Base-by-base conservation (phyloP, 2,888 invertebrate species). In the Eupithecia insigniata region DNA sequence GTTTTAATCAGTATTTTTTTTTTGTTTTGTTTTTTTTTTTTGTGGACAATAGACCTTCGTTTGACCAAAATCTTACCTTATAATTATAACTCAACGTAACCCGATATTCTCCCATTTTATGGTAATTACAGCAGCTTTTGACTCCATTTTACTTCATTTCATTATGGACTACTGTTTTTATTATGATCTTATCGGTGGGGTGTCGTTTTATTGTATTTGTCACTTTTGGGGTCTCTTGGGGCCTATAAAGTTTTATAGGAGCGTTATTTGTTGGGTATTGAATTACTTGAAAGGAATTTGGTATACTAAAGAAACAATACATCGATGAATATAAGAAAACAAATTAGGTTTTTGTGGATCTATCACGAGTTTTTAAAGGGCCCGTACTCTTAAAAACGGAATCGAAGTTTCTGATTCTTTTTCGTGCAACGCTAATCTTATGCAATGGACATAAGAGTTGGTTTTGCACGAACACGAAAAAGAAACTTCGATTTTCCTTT, bases 81-180 rank as follows among this genome's bases (percentile, higher is more conserved):
- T 60, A 72, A 55, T n/a, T n/a, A 69, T 67, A 70, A 26, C 28
- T n/a, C 1, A 26, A 30, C 43, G 14, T 70, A 62, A 67, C 30
- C 64, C n/a, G 55, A 43, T 46, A 64, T 70, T 64, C 64, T 65
- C 55, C 34, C 2, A 61, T 69, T 69, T 72, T 66, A 66, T 73
- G 66, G 55, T 69, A 51, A 72, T 73, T 64, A 39, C 51, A 66
- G 30, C 60, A 32, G 36, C 28, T 26, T 36, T 58, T 30, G 60
- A 30, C 7, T n/a, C 16, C 64, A 12, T 64, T 36, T 64, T 14
- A 64, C 34, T 36, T 64, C 1, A 22, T 39, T 22, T 26, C 26
- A 39, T 64, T 39, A 64, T 1, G 30, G 46, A 67, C 74, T 76
- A 68, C 73, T 55, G 76, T 73, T 76, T 36, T 75, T 74, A 73